These are phyloP conservation scores for Elaphurus davidianus DNA, from an alignment of 2,113 vertebrate genomes.

Conservation along the genomic window DNA sequence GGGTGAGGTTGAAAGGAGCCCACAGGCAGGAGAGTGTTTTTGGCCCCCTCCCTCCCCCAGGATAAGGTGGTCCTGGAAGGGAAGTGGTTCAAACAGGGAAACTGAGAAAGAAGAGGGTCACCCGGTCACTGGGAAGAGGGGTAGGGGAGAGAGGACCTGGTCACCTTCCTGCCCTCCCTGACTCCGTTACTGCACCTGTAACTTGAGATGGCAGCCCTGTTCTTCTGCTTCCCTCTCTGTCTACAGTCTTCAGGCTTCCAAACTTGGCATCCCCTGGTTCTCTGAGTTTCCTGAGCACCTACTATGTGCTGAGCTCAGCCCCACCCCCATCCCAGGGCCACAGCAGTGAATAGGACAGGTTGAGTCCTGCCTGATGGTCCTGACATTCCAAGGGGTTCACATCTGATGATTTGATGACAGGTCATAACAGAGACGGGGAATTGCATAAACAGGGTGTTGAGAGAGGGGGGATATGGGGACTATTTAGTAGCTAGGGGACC, in stretches of 20 bases:
- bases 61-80: not conserved
- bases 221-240: not conserved
- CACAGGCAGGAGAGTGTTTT: not conserved
- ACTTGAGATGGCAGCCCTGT: not conserved
- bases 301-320: not conserved
- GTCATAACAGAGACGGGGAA: not conserved
- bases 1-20: not conserved
- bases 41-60: not conserved
- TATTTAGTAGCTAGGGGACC: not conserved
- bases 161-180: not conserved
- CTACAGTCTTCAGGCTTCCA: not conserved
- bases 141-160: not conserved
- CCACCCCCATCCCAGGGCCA: not conserved
- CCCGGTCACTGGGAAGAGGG: not conserved
- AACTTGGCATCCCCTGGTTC: not conserved
- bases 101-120: slow-evolving; percentile 5
- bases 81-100: slow-evolving; percentile 19
- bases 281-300: not conserved
- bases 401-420: not conserved
- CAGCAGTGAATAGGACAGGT: not conserved
- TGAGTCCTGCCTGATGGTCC: not conserved
- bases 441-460: not conserved
- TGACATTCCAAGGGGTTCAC: not conserved
- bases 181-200: no score
- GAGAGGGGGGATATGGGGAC: rapidly evolving